Percentiles rank a stretch among this genome's conserved stretches.
Conservation (phyloP, 2,113 vertebrate genomes). For the Charina bottae region DNA sequence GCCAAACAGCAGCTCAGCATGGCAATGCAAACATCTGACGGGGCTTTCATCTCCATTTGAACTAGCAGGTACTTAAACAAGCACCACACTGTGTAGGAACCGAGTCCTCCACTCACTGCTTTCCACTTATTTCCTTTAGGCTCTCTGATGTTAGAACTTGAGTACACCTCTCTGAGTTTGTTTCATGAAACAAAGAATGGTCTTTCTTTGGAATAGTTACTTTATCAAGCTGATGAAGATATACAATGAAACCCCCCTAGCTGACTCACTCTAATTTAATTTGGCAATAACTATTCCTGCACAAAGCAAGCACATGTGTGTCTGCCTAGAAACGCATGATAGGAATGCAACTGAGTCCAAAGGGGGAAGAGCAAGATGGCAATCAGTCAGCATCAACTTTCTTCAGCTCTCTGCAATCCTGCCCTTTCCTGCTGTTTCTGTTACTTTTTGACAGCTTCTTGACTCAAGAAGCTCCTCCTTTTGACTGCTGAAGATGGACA, state of each 20-base stretch:
- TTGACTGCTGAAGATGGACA: background rate
- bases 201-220: background rate
- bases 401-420: background rate
- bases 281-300: conserved; percentile 9
- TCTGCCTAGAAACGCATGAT: background rate
- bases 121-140: conserved; percentile 9
- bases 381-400: background rate
- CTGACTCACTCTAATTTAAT: conserved; percentile 25
- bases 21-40: background rate
- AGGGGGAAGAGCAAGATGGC: background rate
- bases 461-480: background rate
- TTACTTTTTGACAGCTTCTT: background rate
- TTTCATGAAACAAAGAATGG: conserved; percentile 13
- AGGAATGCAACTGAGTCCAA: background rate
- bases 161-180: background rate
- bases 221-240: conserved; percentile 22
- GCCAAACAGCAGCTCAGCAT: background rate
- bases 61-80: background rate
- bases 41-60: conserved; percentile 9
- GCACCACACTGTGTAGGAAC: background rate
- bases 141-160: background rate
- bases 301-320: background rate
- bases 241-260: background rate
- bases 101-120: background rate
- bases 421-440: background rate